Base-by-base conservation (phyloP, 37 sponge, comb jelly and placozoan species). In the Beroe ovata region DNA sequence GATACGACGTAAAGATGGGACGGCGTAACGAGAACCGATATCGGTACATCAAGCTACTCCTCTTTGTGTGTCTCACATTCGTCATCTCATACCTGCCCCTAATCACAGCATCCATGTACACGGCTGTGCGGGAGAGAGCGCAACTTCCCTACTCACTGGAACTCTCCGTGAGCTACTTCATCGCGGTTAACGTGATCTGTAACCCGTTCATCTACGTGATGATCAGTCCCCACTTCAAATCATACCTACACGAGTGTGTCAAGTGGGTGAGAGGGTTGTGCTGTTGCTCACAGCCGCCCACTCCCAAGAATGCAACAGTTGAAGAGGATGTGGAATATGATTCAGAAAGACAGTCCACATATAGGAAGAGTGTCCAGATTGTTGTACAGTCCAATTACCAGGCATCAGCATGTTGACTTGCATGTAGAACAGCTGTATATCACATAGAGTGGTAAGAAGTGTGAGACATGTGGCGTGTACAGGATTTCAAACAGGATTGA, bases 161-260 rank as follows among this genome's bases (percentile, higher is more conserved):
- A 8, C 32, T 19, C 69, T 34, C 36, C 2, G 69, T 66, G 36
- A 66, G 34, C 69, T 77, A 77, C 84, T 77, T 77, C 54, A 20
- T 77, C 42, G 42, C 84, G 35, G 38, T 77, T 4, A 77, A 77
- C 54, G 84, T 77, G 35, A 77, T 77, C 84, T 42, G 84, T 19
- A 77, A 77, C 84, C 84, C 84, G 1, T 77, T 77, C 54, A 42
- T 77, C 28, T 77, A 77, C 28, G 84, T 77, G 28, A 35, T 77
- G 35, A 77, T 77, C 84, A 77, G 84, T 54, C 84, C 84, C 22
- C 84, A 77, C 26, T 77, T 77, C 84, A 39, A 54, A 1, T 33
- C 38, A 16, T 77, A 77, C 33, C 84, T 77, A 23, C 20, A 25
- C 39, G 36, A 77, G 25, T 77, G 41, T 54, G n/a, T 23, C 4